Evolutionary conservation across 2,113 vertebrate genomes (phyloP).

Genomic region (Rhea pennata): DNA sequence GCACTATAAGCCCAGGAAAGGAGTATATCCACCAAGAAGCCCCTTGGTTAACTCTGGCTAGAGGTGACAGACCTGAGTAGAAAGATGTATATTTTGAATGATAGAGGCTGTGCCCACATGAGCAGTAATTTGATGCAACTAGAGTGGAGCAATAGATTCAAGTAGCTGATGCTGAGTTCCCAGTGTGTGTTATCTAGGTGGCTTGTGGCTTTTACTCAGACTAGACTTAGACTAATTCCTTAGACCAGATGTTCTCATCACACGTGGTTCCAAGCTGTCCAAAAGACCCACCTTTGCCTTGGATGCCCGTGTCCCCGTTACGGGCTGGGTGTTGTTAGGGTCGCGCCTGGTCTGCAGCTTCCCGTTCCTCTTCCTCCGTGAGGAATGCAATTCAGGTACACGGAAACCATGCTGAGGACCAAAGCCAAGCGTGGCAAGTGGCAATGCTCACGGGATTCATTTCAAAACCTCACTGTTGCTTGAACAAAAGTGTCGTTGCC

Average conservation of each 20-base stretch:
- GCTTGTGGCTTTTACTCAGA: neutral
- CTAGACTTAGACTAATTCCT: neutral
- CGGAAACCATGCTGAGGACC: neutral
- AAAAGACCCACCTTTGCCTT: neutral
- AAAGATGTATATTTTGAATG: neutral
- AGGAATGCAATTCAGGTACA: neutral
- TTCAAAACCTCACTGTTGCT: neutral
- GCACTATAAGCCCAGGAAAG: constrained; percentile 37
- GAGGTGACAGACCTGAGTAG: neutral
- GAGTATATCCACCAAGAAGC: constrained; percentile 18
- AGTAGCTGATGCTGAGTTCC: neutral
- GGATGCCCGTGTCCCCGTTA: neutral
- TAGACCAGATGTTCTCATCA: neutral
- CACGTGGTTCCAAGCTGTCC: fast-evolving
- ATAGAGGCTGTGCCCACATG: neutral
- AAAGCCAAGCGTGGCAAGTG: neutral
- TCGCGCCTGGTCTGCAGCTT: neutral
- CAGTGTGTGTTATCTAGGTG: neutral
- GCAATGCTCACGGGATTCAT: neutral
- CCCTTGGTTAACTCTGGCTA: constrained; percentile 19
- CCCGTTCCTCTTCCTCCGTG: neutral
- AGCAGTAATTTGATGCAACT: neutral
- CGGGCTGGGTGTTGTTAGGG: fast-evolving
- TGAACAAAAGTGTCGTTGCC: neutral
- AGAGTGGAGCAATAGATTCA: neutral